A percentile compares a stretch with the other conserved stretches of the same genome.
Evolutionary conservation across 92 coral and sea anemone species (phyloP).

Genomic region (Zoanthus sansibaricus): DNA sequence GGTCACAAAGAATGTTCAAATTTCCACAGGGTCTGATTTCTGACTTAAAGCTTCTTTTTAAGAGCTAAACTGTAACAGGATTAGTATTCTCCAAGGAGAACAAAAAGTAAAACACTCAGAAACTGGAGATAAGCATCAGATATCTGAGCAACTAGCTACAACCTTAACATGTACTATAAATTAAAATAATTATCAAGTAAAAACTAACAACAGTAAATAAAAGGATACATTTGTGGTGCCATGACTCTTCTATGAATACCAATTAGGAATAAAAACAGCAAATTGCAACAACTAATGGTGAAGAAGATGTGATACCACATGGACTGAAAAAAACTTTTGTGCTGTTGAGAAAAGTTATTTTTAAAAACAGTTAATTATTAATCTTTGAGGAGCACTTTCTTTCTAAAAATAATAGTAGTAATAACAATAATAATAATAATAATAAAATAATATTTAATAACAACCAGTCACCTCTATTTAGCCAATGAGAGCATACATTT

Average conservation of each 20-base stretch:
- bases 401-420: too few relatives aligned
- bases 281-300: slow-evolving; percentile 78
- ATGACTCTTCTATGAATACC: slow-evolving; percentile 92
- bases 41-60: too few relatives aligned
- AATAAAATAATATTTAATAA: too few relatives aligned
- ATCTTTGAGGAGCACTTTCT: too few relatives aligned
- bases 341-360: slow-evolving; percentile 59
- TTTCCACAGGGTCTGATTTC: too few relatives aligned
- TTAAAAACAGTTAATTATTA: background rate
- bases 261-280: slow-evolving; percentile 77
- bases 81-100: too few relatives aligned
- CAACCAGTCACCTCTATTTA: too few relatives aligned
- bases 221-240: slow-evolving; percentile 99
- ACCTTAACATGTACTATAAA: background rate
- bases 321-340: slow-evolving; percentile 77
- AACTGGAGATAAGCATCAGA: background rate
- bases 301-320: slow-evolving; percentile 94
- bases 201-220: background rate
- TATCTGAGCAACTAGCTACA: too few relatives aligned
- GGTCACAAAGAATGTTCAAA: too few relatives aligned
- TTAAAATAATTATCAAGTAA: background rate
- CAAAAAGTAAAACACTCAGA: background rate
- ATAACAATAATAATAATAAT: too few relatives aligned
- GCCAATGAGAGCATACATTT: too few relatives aligned
- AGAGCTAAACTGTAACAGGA: too few relatives aligned